Conservation (phyloP, 1,140 invertebrate species). For the Melipona quadrifasciata region DNA sequence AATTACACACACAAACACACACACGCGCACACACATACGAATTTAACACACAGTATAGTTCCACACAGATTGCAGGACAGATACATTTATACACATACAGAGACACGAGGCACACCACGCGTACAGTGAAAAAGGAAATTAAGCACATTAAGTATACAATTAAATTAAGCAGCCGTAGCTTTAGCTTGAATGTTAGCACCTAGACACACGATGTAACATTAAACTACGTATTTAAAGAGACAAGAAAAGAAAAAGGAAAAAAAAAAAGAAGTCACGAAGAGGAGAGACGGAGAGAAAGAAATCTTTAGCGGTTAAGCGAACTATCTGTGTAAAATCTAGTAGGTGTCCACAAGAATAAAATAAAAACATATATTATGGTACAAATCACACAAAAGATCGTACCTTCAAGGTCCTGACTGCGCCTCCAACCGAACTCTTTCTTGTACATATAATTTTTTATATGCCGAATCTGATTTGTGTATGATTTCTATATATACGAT, state of each 20-base stretch:
- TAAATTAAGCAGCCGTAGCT: slow-evolving; percentile 79
- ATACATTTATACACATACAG: slow-evolving; percentile 7
- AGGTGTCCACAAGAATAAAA: slow-evolving; percentile 82
- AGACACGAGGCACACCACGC: slow-evolving; percentile 31
- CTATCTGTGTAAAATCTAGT: slow-evolving; percentile 82
- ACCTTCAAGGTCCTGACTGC: slow-evolving; percentile 49
- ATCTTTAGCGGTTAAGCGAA: slow-evolving; percentile 79
- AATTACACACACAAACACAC: background rate
- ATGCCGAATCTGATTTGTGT: slow-evolving; percentile 38
- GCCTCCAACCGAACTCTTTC: slow-evolving; percentile 34
- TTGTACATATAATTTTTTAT: slow-evolving; percentile 39
- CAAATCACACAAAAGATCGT: slow-evolving; percentile 74
- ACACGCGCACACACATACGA: background rate
- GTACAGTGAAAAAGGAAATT: slow-evolving; percentile 64
- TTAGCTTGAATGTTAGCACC: slow-evolving; percentile 81
- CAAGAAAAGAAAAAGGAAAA: slow-evolving; percentile 24
- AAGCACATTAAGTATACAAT: slow-evolving; percentile 81
- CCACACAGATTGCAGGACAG: too few species aligned
- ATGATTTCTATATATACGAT: slow-evolving; percentile 41
- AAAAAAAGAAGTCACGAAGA: slow-evolving; percentile 11
- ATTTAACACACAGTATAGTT: background rate
- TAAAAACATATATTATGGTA: slow-evolving; percentile 82
- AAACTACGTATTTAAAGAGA: slow-evolving; percentile 80
- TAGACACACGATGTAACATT: slow-evolving; percentile 81
- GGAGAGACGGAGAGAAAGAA: slow-evolving; percentile 47